Base-by-base conservation (phyloP, 2,113 vertebrate genomes). In the Rhinoptilus africanus region DNA sequence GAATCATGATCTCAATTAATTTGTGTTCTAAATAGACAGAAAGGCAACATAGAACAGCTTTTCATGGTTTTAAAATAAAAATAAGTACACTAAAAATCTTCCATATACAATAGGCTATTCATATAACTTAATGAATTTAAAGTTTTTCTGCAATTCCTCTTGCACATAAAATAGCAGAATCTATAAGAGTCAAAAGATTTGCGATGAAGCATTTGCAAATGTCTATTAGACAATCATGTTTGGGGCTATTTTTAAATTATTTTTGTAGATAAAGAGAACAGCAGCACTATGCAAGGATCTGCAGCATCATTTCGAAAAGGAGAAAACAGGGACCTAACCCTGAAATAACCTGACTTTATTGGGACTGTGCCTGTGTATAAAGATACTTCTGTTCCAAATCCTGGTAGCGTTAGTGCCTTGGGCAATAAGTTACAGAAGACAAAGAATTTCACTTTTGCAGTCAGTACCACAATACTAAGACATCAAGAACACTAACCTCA, bases 1-100 rank as follows among this genome's bases (percentile, higher is more conserved):
- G 84, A 97, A 82, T 83, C 71, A 93, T 69, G 89, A 87, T 89
- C 91, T 95, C 94, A 92, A 88, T 95, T 95, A 97, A 95, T 96
- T 95, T 97, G 71, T 85, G 66, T 92, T 91, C 66, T 85, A 91
- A 94, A 82, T 41, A 79, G 64, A 89, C 45, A 15, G 77, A 92
- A 92, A 91, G 89, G n/a, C 45, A 95, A 76, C 37, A 57, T 6
- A 50, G n/a, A 91, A 79, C 8, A 69, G 34, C 1, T 80, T 93
- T 94, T 81, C 92, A 20, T 78, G 72, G 28, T n/a, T 95, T 73
- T 39, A 78, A 88, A 94, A 78, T 86, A 89, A 91, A 84, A 91
- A 95, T 30, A 74, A 88, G 13, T 66, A 32, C 62, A 14, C 22
- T 90, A 77, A 88, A 90, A 89, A 13, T 85, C n/a, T 89, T 78